Conservation (phyloP, 2,113 vertebrate genomes). For the Mormyrus lacerda region DNA sequence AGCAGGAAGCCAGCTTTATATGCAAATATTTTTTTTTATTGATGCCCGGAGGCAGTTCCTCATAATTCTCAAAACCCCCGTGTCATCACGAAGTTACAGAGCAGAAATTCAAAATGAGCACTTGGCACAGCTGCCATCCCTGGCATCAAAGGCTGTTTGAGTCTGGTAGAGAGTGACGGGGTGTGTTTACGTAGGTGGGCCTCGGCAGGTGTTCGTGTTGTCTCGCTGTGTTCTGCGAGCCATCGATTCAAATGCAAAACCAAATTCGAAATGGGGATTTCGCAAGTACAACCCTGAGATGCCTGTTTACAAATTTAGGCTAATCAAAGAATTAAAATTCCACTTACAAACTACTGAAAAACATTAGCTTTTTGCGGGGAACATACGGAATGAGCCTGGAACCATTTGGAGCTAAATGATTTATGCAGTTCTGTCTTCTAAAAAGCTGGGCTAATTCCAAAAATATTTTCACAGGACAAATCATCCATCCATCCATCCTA, state of each 20-base stretch:
- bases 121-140: neutral
- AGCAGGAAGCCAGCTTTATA: neutral
- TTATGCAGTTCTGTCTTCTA: neutral
- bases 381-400: neutral
- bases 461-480: neutral
- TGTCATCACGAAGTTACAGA: neutral
- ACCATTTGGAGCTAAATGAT: neutral
- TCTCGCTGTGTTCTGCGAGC: neutral
- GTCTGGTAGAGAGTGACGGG: neutral
- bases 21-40: neutral
- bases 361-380: neutral
- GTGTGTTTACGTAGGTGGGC: neutral
- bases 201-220: neutral
- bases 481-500: neutral
- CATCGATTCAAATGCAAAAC: neutral
- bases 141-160: neutral
- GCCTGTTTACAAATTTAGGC: neutral
- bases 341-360: neutral
- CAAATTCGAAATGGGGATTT: neutral
- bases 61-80: neutral
- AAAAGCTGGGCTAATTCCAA: neutral
- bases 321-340: slow-evolving; percentile 5
- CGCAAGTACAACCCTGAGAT: neutral
- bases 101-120: neutral
- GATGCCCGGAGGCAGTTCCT: neutral